phyloP scores from a whole-genome alignment of 2,888 invertebrate species.

The Xylota sylvarum region DNA sequence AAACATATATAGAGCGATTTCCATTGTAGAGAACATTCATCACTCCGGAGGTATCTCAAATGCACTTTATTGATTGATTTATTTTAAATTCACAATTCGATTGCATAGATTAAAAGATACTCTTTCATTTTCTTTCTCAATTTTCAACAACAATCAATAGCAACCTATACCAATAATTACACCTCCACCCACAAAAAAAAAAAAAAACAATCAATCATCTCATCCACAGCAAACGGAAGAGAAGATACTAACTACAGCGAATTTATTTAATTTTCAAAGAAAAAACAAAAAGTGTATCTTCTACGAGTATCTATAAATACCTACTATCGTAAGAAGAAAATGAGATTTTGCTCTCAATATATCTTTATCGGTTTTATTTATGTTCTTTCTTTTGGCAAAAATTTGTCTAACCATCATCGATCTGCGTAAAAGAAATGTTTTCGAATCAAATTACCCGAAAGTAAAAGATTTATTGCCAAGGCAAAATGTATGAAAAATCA shows the following conservation, averaged over 20 bases:
- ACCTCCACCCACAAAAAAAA: background rate
- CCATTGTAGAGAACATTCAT: too few relatives aligned
- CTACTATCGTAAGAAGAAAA: background rate
- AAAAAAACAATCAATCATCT: slow-evolving; percentile 24
- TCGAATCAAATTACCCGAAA: slow-evolving; percentile 59
- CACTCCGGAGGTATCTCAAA: too few relatives aligned
- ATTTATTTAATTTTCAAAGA: slow-evolving; percentile 29
- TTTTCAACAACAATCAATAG: too few relatives aligned
- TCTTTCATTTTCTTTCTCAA: too few relatives aligned
- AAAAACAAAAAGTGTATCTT: slow-evolving; percentile 3
- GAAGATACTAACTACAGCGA: slow-evolving; percentile 6
- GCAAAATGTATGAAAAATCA: slow-evolving; percentile 12
- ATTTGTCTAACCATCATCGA: slow-evolving; percentile 32
- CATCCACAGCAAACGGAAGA: slow-evolving; percentile 5
- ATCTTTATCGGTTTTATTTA: slow-evolving; percentile 19
- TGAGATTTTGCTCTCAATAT: slow-evolving; percentile 6
- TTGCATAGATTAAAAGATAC: too few relatives aligned
- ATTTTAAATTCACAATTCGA: too few relatives aligned
- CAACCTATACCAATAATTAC: background rate
- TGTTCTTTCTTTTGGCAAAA: slow-evolving; percentile 12
- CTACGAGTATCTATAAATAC: background rate
- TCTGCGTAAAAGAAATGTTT: slow-evolving; percentile 14
- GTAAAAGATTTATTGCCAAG: slow-evolving; percentile 49
- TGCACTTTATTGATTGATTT: too few relatives aligned
- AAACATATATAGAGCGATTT: too few relatives aligned